These are phyloP conservation scores for Nothobranchius furzeri DNA, from an alignment of 2,113 vertebrate species.

Conservation along the genomic window DNA sequence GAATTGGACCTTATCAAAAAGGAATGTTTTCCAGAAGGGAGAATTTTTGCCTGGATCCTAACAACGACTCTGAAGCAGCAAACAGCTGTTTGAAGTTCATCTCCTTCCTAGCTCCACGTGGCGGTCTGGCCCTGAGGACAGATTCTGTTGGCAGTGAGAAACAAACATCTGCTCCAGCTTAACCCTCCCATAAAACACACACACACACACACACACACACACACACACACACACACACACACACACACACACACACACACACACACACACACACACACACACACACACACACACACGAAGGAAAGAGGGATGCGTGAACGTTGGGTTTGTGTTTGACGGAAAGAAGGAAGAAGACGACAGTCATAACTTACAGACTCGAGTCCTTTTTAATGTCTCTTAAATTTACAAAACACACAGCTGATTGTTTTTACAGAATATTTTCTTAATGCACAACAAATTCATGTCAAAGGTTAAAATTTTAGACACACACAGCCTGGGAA, in stretches of 20 bases:
- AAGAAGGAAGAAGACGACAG: constrained; percentile 6
- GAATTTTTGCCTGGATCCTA: not conserved
- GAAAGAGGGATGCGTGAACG: constrained; percentile 32
- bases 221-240: too few species aligned
- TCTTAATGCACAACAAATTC: not conserved
- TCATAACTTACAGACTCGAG: constrained; percentile 4
- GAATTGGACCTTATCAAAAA: not conserved
- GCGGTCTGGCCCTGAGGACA: constrained; percentile 60
- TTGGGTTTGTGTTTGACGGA: constrained; percentile 21
- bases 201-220: not conserved
- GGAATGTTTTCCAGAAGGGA: not conserved
- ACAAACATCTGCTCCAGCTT: constrained; percentile 69
- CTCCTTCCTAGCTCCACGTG: constrained; percentile 63
- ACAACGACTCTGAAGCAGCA: not conserved
- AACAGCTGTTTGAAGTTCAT: constrained; percentile 42
- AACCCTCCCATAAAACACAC: constrained; percentile 60
- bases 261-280: too few species aligned
- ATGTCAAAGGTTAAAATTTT: constrained; percentile 3
- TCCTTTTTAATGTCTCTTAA: constrained; percentile 16
- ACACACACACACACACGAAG: constrained; percentile 3
- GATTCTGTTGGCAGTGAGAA: constrained; percentile 73
- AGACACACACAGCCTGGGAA: constrained; percentile 16
- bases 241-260: too few species aligned
- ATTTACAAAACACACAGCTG: not conserved
- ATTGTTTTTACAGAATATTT: not conserved